These are phyloP conservation scores for Gymnarchus niloticus DNA, from an alignment of 2,113 vertebrate genomes.

Conservation along the genomic window DNA sequence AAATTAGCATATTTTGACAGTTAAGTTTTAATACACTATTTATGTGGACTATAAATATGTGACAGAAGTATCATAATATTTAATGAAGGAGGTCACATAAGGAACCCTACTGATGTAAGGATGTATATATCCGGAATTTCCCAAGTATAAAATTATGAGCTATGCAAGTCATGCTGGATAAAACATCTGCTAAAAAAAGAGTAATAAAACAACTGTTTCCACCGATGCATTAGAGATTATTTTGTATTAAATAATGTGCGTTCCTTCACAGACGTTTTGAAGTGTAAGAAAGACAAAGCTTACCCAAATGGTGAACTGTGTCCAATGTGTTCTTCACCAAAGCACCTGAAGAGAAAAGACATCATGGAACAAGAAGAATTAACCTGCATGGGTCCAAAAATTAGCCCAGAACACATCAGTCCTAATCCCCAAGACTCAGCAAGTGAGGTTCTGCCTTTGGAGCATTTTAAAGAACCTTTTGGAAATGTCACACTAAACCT, in stretches of 20 bases:
- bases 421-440: slow-evolving; percentile 39
- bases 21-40: neutral
- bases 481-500: slow-evolving; percentile 74
- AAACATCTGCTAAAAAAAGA: slow-evolving; percentile 10
- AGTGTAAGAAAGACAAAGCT: slow-evolving; percentile 83
- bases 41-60: neutral
- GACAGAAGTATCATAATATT: neutral
- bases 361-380: slow-evolving; percentile 57
- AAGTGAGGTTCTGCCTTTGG: slow-evolving; percentile 36
- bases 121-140: neutral
- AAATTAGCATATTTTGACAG: neutral
- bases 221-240: neutral
- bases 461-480: slow-evolving; percentile 50
- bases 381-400: slow-evolving; percentile 65
- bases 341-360: slow-evolving; percentile 54
- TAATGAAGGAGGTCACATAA: neutral
- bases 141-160: slow-evolving; percentile 10
- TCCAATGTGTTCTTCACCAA: slow-evolving; percentile 68
- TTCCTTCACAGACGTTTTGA: slow-evolving; percentile 68
- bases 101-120: neutral
- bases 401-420: slow-evolving; percentile 55
- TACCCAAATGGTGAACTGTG: slow-evolving; percentile 76
- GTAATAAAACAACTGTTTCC: neutral
- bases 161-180: neutral
- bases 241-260: slow-evolving; percentile 5